These are phyloP conservation scores for Sogatella furcifera DNA, from an alignment of 1,140 invertebrate species.

Conservation along the genomic window DNA sequence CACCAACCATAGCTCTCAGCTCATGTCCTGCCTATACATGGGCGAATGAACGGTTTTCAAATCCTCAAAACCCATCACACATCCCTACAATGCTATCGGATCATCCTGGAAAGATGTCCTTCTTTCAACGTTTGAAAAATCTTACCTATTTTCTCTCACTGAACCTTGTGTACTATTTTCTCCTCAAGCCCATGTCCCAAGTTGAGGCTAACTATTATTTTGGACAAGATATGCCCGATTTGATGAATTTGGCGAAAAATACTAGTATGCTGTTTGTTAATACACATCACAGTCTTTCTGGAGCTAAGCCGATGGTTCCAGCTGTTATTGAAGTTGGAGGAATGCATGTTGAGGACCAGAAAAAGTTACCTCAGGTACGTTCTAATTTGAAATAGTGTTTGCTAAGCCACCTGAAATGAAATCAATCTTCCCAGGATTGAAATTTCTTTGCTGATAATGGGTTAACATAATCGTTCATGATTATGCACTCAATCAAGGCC, in stretches of 20 bases:
- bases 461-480: too few species aligned
- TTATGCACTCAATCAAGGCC: too few species aligned
- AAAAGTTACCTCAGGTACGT: slow-evolving; percentile 40
- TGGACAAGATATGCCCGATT: slow-evolving; percentile 28
- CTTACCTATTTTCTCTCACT: background rate
- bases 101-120: slow-evolving; percentile 14
- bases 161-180: slow-evolving; percentile 1
- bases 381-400: background rate
- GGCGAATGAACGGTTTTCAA: slow-evolving; percentile 35
- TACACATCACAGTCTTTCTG: slow-evolving; percentile 46
- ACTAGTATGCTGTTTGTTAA: slow-evolving; percentile 52
- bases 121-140: slow-evolving; percentile 18
- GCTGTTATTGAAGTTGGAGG: slow-evolving; percentile 55
- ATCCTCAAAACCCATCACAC: slow-evolving; percentile 19
- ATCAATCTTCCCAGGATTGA: too few species aligned
- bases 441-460: too few species aligned
- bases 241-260: slow-evolving; percentile 42
- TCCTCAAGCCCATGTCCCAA: slow-evolving; percentile 9
- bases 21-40: slow-evolving; percentile 46
- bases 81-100: slow-evolving; percentile 15
- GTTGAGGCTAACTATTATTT: slow-evolving; percentile 16
- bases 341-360: slow-evolving; percentile 44
- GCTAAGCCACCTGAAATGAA: too few species aligned
- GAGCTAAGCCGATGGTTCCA: slow-evolving; percentile 43
- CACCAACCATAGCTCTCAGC: slow-evolving; percentile 44